phyloP scores from a whole-genome alignment of 1,140 invertebrate species.

The Phymorhynchus buccinoides region DNA sequence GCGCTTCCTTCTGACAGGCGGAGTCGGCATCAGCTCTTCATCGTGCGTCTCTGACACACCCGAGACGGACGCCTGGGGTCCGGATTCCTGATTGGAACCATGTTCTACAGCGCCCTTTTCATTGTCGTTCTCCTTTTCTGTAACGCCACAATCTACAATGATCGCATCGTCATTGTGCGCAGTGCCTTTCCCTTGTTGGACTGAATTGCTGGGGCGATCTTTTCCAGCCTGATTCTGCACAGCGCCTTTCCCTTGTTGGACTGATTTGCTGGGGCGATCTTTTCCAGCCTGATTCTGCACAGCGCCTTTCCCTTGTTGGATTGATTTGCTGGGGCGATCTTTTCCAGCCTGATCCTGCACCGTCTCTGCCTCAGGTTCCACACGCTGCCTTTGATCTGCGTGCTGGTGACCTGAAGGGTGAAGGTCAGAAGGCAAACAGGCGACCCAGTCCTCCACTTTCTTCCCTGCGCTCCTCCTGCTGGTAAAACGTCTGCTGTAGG shows the following conservation, averaged over 20 bases:
- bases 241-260: neutral
- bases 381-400: neutral
- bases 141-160: neutral
- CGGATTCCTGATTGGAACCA: neutral
- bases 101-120: neutral
- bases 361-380: neutral
- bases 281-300: too few relatives aligned
- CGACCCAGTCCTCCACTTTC: slow-evolving; percentile 39
- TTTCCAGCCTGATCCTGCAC: neutral
- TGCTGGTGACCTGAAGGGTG: neutral
- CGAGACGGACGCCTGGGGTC: neutral
- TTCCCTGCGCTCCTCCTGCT: neutral
- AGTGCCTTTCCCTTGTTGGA: neutral
- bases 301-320: neutral
- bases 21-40: slow-evolving; percentile 29
- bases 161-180: neutral
- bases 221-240: too few relatives aligned
- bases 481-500: slow-evolving; percentile 28
- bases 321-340: neutral
- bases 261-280: too few relatives aligned
- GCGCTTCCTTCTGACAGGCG: slow-evolving; percentile 18
- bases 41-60: neutral
- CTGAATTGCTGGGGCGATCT: too few relatives aligned
- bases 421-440: slow-evolving; percentile 21
- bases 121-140: slow-evolving; percentile 2